phyloP scores from a whole-genome alignment of 2,888 invertebrate genomes.

The Apoda limacodes region DNA sequence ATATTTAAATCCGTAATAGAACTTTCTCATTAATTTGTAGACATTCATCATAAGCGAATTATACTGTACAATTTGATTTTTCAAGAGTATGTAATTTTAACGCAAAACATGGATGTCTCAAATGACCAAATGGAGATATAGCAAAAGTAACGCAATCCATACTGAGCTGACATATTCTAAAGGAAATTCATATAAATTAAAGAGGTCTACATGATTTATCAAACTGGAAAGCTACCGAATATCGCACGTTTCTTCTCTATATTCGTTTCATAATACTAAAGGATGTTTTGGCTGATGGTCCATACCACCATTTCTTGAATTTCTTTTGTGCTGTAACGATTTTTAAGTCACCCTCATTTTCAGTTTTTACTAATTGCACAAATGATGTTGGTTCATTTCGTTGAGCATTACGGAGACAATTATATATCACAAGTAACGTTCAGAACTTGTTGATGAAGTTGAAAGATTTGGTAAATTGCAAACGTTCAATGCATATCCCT shows the following conservation, averaged over 20 bases:
- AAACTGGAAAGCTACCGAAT: conserved; percentile 12
- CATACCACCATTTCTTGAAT: conserved; percentile 7
- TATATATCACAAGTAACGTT: too few species aligned
- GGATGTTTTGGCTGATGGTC: conserved; percentile 1
- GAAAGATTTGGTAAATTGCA: too few species aligned
- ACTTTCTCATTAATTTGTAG: conserved; percentile 1
- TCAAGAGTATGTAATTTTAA: conserved; percentile 15
- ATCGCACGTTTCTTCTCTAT: conserved; percentile 8
- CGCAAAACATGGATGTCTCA: conserved; percentile 12
- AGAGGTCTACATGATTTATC: conserved; percentile 8
- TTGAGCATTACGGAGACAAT: too few species aligned
- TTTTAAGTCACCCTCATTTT: too few species aligned
- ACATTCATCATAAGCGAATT: conserved; percentile 1
- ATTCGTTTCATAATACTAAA: conserved; percentile 8
- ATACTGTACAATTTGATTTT: conserved; percentile 5
- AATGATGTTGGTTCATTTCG: too few species aligned
- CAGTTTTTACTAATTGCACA: too few species aligned
- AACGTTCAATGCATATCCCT: too few species aligned
- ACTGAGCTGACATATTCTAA: conserved; percentile 3
- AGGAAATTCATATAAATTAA: conserved; percentile 8
- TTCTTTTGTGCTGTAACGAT: conserved; percentile 11
- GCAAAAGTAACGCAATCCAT: conserved; percentile 8
- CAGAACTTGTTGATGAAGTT: too few species aligned
- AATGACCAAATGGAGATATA: conserved; percentile 8
- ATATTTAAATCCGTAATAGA: too few species aligned